These are phyloP conservation scores for Setipinna tenuifilis DNA, from an alignment of 2,797 vertebrate species.

Conservation along the genomic window DNA sequence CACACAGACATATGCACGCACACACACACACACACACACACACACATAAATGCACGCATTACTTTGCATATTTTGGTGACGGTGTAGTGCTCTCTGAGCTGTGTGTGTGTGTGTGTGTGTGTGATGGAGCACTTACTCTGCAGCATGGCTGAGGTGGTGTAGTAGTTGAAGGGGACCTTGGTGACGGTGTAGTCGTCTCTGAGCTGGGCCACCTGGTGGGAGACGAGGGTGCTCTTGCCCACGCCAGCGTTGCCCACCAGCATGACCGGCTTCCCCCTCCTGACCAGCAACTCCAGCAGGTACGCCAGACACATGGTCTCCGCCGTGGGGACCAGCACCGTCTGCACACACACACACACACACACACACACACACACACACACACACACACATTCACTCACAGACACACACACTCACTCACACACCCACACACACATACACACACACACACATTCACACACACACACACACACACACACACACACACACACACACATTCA, in stretches of 20 bases:
- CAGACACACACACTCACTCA: no score
- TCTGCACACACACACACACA: constrained; percentile 54
- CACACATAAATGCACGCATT: not conserved
- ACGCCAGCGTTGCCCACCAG: constrained; percentile 77
- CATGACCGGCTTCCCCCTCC: constrained; percentile 71
- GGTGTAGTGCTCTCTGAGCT: no score
- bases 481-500: no score
- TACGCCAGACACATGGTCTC: constrained; percentile 74
- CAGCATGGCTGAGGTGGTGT: constrained; percentile 71
- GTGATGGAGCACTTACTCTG: constrained; percentile 63
- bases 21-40: not conserved
- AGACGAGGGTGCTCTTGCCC: constrained; percentile 75
- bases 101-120: not conserved
- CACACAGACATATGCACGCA: not conserved
- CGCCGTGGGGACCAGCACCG: constrained; percentile 70
- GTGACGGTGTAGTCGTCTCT: constrained; percentile 71
- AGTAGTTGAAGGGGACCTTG: constrained; percentile 78
- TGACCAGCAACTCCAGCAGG: constrained; percentile 76
- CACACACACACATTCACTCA: no score
- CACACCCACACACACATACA: no score
- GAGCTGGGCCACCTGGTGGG: constrained; percentile 70
- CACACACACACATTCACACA: no score
- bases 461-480: no score
- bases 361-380: not conserved
- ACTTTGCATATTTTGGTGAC: no score